phyloP scores from a whole-genome alignment of 2,797 vertebrate species.

The Xenops minutus region DNA sequence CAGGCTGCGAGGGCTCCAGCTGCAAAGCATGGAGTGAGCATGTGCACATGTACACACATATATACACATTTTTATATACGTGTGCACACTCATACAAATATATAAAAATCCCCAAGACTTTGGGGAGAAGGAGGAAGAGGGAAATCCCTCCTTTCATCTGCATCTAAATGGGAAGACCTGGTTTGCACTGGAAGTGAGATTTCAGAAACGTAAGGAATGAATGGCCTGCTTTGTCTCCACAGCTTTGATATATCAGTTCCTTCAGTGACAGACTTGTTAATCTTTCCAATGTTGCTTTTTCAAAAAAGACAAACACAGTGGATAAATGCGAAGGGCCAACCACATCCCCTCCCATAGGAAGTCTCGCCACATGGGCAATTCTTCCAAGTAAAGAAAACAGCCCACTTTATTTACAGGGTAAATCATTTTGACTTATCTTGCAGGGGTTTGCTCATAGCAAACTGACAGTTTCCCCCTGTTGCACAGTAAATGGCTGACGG shows the following conservation, averaged over 20 bases:
- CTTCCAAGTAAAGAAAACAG: conserved; percentile 76
- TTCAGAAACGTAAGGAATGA: conserved; percentile 68
- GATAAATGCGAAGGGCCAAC: conserved; percentile 72
- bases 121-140: not conserved
- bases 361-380: conserved; percentile 75
- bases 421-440: conserved; percentile 77
- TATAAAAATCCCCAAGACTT: not conserved
- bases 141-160: conserved; percentile 63
- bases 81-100: accelerated
- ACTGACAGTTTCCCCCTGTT: conserved; percentile 74
- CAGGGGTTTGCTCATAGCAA: conserved; percentile 66
- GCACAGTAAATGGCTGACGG: conserved; percentile 74
- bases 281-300: conserved; percentile 75
- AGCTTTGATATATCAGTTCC: conserved; percentile 75
- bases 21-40: not conserved
- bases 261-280: conserved; percentile 76
- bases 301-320: conserved; percentile 74
- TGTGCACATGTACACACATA: not conserved
- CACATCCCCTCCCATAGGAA: conserved; percentile 76
- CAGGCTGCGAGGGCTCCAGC: not conserved
- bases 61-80: not conserved
- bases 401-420: conserved; percentile 76
- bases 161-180: conserved; percentile 53
- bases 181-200: conserved; percentile 54
- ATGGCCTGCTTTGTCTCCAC: conserved; percentile 70